These are phyloP conservation scores for Patella ulyssiponensis DNA, from an alignment of 2,888 invertebrate species.

Conservation along the genomic window DNA sequence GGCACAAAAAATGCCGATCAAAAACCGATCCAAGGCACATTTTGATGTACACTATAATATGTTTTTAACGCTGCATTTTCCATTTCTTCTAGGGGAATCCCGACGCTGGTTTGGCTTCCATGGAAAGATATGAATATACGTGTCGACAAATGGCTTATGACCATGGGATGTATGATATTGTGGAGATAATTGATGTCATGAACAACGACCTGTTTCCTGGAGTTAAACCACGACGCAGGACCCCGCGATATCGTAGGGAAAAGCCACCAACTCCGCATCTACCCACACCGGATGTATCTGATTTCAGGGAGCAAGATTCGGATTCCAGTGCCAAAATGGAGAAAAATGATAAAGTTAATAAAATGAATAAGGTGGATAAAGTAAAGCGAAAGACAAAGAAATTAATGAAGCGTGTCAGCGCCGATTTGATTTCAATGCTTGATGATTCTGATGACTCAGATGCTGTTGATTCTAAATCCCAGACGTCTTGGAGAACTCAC, in stretches of 20 bases:
- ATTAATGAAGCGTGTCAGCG: neutral
- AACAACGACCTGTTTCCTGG: slow-evolving; percentile 60
- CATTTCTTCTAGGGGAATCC: neutral
- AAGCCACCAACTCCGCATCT: slow-evolving; percentile 42
- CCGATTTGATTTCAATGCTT: neutral
- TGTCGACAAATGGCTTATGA: slow-evolving; percentile 70
- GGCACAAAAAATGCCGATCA: too few relatives aligned
- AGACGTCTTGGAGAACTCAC: neutral
- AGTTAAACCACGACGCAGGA: slow-evolving; percentile 48
- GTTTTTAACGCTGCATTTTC: too few relatives aligned
- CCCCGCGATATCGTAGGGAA: slow-evolving; percentile 47
- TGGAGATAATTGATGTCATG: slow-evolving; percentile 65
- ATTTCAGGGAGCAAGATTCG: neutral
- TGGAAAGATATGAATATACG: slow-evolving; percentile 49
- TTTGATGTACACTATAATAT: too few relatives aligned
- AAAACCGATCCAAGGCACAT: too few relatives aligned
- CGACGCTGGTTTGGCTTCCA: neutral
- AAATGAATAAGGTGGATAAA: neutral
- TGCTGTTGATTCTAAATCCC: too few relatives aligned
- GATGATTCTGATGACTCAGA: neutral
- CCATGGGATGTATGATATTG: slow-evolving; percentile 54
- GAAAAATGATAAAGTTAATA: neutral
- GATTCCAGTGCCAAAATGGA: neutral
- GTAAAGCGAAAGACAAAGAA: neutral
- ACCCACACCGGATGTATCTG: slow-evolving; percentile 17